Evolutionary conservation across 1,140 invertebrate genomes (phyloP).

Genomic region (Pseudomyrmex cubaensis): DNA sequence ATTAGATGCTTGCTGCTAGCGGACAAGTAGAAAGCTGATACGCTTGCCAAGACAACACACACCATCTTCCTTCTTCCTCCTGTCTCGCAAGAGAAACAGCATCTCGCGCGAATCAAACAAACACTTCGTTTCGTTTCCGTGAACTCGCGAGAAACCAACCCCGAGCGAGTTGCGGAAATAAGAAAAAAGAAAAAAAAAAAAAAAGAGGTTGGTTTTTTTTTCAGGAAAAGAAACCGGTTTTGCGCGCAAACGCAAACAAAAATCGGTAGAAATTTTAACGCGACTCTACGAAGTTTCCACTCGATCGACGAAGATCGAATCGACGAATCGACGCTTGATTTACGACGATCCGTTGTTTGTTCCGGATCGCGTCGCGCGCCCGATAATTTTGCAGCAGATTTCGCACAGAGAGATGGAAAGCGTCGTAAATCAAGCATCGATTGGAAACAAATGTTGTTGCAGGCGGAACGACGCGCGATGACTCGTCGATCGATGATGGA

Average conservation of each 20-base stretch:
- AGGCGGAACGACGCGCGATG: not conserved
- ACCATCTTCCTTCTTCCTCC: conserved; percentile 32
- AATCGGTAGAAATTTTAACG: too few relatives aligned
- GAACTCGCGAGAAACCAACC: not conserved
- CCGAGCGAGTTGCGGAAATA: not conserved
- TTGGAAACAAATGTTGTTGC: conserved; percentile 54
- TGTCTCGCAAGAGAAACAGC: conserved; percentile 45
- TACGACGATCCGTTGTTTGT: not conserved
- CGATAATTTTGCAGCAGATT: not conserved
- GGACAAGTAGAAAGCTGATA: conserved; percentile 53
- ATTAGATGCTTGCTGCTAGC: conserved; percentile 46
- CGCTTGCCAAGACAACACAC: conserved; percentile 1
- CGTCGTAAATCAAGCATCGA: conserved; percentile 67
- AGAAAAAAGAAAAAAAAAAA: not conserved
- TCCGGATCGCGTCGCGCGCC: conserved; percentile 1
- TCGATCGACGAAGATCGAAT: not conserved
- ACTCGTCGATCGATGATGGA: conserved; percentile 63
- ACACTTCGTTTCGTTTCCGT: conserved; percentile 24
- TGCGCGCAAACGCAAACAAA: not conserved
- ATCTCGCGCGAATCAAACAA: not conserved
- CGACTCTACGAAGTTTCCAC: not conserved
- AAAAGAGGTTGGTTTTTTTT: not conserved
- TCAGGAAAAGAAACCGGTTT: not conserved
- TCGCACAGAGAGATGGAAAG: not conserved
- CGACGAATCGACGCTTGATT: conserved; percentile 27